These are phyloP conservation scores for Neodiprion fabricii DNA, from an alignment of 1,140 invertebrate genomes.

Conservation along the genomic window DNA sequence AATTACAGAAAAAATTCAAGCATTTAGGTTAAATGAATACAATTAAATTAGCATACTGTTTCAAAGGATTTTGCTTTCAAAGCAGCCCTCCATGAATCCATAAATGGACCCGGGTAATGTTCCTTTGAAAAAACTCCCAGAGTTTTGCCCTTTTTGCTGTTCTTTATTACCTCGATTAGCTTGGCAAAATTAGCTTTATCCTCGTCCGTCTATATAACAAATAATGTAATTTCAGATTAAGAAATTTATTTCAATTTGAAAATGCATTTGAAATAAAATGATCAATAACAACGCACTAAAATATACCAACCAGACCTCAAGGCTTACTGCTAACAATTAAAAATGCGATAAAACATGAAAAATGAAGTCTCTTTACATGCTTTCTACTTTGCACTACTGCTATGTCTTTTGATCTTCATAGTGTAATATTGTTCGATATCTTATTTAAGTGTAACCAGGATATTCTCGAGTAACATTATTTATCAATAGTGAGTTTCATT, in stretches of 20 bases:
- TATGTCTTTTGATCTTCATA: too few species aligned
- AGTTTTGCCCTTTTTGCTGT: conserved; percentile 88
- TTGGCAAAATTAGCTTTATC: conserved; percentile 94
- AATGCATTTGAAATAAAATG: conserved; percentile 5
- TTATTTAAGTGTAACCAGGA: too few species aligned
- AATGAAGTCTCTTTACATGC: too few species aligned
- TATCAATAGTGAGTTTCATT: too few species aligned
- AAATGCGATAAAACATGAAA: too few species aligned
- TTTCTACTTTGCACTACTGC: too few species aligned
- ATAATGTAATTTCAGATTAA: conserved; percentile 8
- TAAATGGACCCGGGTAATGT: conserved; percentile 91
- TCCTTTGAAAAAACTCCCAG: conserved; percentile 96
- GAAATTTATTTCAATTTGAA: conserved; percentile 18
- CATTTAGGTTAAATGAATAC: conserved; percentile 10
- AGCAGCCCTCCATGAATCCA: conserved; percentile 86
- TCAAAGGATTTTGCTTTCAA: conserved; percentile 82
- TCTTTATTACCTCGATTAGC: conserved; percentile 84
- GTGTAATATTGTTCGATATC: too few species aligned
- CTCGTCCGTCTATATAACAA: conserved; percentile 82
- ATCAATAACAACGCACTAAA: background rate
- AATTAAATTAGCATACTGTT: conserved; percentile 61
- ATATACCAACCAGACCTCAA: conserved; percentile 19
- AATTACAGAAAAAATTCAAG: conserved; percentile 2
- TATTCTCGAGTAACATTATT: too few species aligned
- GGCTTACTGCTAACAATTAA: background rate